These are phyloP conservation scores for Lycocerus yunnanus DNA, from an alignment of 2,888 invertebrate species.

Conservation along the genomic window DNA sequence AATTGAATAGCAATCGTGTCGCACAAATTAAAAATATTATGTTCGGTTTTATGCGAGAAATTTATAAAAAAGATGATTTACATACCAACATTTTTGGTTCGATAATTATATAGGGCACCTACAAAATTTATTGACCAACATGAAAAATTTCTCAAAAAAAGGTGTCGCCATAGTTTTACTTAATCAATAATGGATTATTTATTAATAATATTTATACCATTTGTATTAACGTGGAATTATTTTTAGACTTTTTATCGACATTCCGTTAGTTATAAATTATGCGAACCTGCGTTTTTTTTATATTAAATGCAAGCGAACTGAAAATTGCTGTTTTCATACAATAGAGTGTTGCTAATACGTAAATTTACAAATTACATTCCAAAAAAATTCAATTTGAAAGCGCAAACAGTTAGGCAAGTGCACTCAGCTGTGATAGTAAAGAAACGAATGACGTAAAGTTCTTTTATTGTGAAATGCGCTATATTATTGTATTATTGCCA, in stretches of 20 bases:
- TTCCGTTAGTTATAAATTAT: background rate
- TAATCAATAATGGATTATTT: background rate
- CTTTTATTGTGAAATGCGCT: constrained; percentile 29
- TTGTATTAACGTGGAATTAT: background rate
- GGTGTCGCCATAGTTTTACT: background rate
- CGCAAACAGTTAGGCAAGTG: constrained; percentile 28
- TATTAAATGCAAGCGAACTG: background rate
- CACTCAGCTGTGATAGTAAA: constrained; percentile 54
- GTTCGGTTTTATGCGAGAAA: background rate
- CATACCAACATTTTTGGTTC: background rate
- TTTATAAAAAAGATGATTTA: background rate
- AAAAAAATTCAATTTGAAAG: constrained; percentile 21
- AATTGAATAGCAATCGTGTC: background rate
- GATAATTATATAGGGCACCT: background rate
- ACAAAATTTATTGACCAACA: background rate
- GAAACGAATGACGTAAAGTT: constrained; percentile 55
- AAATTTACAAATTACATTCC: constrained; percentile 15
- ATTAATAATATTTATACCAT: background rate
- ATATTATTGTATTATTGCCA: constrained; percentile 21
- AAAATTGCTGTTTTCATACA: background rate
- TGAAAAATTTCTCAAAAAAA: background rate
- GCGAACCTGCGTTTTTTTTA: background rate
- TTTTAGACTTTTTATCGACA: background rate
- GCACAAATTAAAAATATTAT: background rate
- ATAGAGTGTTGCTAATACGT: constrained; percentile 2